Evolutionary conservation across 2,113 vertebrate genomes (phyloP).

Genomic region (Pampusana beccarii): DNA sequence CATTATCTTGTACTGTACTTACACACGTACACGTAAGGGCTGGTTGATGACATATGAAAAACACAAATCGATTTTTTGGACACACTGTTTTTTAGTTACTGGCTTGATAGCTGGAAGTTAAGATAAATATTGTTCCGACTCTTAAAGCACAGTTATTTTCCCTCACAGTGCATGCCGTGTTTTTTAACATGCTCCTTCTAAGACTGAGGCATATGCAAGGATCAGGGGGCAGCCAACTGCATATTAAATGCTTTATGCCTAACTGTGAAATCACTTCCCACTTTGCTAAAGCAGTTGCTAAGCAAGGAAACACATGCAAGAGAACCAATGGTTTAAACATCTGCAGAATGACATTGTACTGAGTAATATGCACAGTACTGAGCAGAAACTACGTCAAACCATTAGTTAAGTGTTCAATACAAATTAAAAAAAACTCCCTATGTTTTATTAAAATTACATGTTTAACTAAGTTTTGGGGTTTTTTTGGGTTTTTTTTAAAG

Average conservation of each 20-base stretch:
- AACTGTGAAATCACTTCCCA: neutral
- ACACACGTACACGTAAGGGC: rapidly evolving
- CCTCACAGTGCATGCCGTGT: neutral
- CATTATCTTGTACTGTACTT: neutral
- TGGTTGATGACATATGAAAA: no score
- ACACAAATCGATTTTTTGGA: no score
- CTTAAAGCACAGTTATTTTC: no score
- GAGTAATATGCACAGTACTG: neutral
- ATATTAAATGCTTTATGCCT: neutral
- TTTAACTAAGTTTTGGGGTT: neutral
- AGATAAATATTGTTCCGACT: no score
- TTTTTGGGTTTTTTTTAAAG: no score
- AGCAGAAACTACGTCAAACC: neutral
- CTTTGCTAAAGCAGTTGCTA: neutral
- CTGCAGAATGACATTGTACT: neutral
- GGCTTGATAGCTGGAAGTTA: no score
- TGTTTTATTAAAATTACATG: neutral
- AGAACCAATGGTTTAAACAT: neutral
- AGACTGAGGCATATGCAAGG: neutral
- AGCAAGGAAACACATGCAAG: neutral
- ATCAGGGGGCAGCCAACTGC: neutral
- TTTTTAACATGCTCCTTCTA: neutral
- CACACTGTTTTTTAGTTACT: no score
- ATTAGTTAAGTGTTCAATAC: neutral
- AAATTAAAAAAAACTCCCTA: neutral